phyloP scores from a whole-genome alignment of 2,888 invertebrate species.

The Euphydryas editha region DNA sequence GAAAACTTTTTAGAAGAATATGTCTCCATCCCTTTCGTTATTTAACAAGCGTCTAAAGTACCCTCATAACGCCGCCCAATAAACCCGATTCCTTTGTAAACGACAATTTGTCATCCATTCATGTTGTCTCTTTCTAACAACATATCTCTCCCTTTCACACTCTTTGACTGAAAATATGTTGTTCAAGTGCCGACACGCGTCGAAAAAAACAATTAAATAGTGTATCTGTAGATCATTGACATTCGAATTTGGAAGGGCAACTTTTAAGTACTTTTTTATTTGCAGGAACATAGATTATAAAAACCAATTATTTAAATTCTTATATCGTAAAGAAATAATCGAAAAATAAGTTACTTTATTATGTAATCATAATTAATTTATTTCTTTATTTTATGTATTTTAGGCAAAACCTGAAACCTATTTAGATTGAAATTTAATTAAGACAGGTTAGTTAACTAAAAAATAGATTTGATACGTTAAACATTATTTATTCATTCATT shows the following conservation, averaged over 20 bases:
- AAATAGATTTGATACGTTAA: too few relatives aligned
- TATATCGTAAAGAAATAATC: too few relatives aligned
- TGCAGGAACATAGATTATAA: not conserved
- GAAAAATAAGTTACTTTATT: too few relatives aligned
- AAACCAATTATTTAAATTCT: too few relatives aligned
- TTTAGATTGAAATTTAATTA: too few relatives aligned
- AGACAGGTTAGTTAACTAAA: too few relatives aligned
- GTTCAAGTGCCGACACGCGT: slow-evolving; percentile 72
- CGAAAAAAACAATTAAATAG: slow-evolving; percentile 73
- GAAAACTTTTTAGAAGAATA: not conserved
- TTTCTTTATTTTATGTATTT: too few relatives aligned
- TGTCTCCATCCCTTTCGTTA: slow-evolving; percentile 47
- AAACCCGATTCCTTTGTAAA: slow-evolving; percentile 79
- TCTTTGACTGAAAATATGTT: slow-evolving; percentile 58
- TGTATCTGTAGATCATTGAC: slow-evolving; percentile 55
- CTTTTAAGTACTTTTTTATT: not conserved
- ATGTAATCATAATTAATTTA: too few relatives aligned
- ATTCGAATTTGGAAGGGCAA: slow-evolving; percentile 39
- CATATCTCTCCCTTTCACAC: not conserved
- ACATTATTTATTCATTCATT: too few relatives aligned
- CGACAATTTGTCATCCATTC: slow-evolving; percentile 80
- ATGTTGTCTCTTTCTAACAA: slow-evolving; percentile 36
- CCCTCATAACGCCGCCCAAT: slow-evolving; percentile 79
- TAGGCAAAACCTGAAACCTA: too few relatives aligned
- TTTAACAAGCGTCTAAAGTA: slow-evolving; percentile 64